Percentiles rank a stretch among this genome's conserved stretches.
Evolutionary conservation across 2,113 vertebrate genomes (phyloP).

Genomic region (Coptodon bakossiorum): DNA sequence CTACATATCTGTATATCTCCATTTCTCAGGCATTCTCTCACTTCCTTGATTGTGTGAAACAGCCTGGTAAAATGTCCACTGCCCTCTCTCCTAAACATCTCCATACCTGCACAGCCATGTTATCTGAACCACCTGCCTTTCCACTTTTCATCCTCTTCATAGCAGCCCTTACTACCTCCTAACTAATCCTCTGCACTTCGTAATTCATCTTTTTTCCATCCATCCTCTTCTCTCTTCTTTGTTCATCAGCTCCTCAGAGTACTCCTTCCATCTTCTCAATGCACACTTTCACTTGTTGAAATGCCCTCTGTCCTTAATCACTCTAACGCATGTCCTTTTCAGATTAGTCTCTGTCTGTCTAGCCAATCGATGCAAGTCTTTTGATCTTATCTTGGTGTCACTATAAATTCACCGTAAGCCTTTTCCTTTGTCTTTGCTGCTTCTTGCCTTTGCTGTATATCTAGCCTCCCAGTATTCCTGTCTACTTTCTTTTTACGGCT

Average conservation of each 20-base stretch:
- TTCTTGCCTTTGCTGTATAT: not conserved
- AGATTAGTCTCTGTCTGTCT: not conserved
- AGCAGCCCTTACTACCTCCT: not conserved
- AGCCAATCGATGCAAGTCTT: not conserved
- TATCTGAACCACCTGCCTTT: not conserved
- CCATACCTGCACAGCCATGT: not conserved
- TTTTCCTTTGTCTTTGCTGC: not conserved
- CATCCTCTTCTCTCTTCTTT: not conserved
- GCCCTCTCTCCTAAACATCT: not conserved
- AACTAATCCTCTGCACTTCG: not conserved
- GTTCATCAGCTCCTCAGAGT: not conserved
- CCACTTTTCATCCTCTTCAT: not conserved
- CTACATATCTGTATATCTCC: not conserved
- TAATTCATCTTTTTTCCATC: not conserved
- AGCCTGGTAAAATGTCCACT: not conserved
- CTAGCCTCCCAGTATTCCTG: not conserved
- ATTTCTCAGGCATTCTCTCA: not conserved
- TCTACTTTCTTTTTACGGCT: not conserved
- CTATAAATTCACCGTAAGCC: not conserved
- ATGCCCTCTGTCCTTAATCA: not conserved
- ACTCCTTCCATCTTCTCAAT: not conserved
- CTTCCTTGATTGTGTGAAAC: not conserved
- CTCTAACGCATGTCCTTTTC: not conserved
- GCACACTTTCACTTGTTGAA: not conserved
- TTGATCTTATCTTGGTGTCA: not conserved